Evolutionary conservation across 2,888 invertebrate genomes (phyloP).

Genomic region (Thalpophila matura): DNA sequence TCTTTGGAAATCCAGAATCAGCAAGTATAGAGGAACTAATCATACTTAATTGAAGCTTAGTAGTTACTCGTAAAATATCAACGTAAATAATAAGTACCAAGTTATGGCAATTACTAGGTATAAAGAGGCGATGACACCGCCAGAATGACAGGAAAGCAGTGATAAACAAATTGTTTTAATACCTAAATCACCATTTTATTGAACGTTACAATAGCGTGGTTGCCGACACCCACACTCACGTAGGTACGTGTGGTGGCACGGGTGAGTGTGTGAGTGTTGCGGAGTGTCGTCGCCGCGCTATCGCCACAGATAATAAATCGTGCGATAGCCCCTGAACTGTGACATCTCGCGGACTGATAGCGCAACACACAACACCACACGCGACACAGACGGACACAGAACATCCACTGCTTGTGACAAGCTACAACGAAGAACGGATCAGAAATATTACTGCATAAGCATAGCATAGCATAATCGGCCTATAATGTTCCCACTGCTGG

Average conservation of each 20-base stretch:
- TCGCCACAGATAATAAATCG: slow-evolving; percentile 60
- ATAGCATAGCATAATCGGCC: too few species aligned
- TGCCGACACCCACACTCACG: slow-evolving; percentile 9
- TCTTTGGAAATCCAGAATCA: too few species aligned
- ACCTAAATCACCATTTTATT: slow-evolving; percentile 10
- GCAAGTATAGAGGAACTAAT: too few species aligned
- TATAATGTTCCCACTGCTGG: too few species aligned
- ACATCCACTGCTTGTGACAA: slow-evolving; percentile 1
- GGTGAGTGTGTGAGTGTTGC: slow-evolving; percentile 15
- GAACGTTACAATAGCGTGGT: not conserved
- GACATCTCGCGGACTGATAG: slow-evolving; percentile 60
- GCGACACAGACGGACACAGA: slow-evolving; percentile 3
- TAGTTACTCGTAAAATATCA: too few species aligned
- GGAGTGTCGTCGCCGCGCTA: slow-evolving; percentile 44
- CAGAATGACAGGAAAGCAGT: not conserved
- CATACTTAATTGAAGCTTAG: too few species aligned
- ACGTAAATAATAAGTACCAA: too few species aligned
- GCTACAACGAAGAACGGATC: too few species aligned
- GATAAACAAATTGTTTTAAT: slow-evolving; percentile 17
- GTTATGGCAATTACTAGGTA: too few species aligned
- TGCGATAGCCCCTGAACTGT: slow-evolving; percentile 65
- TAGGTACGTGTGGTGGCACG: slow-evolving; percentile 4
- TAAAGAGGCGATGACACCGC: not conserved
- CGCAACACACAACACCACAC: slow-evolving; percentile 32
- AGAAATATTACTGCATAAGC: too few species aligned